Evolutionary conservation across 2,888 invertebrate genomes (phyloP).

Genomic region (Holacanthella duospinosa): DNA sequence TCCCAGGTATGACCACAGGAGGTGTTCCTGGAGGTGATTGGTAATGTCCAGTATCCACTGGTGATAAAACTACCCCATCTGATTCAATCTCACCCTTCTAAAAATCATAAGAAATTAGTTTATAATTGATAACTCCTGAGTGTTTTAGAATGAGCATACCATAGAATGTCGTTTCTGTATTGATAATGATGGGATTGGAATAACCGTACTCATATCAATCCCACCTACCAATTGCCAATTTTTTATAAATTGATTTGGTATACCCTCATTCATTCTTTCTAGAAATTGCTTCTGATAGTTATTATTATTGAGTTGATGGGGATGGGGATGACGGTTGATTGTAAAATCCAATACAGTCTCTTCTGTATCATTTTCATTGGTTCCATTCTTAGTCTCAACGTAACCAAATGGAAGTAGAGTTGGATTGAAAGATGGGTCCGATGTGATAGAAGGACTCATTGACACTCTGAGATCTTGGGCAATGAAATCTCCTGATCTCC

Average conservation of each 20-base stretch:
- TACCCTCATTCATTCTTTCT: background rate
- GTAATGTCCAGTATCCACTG: constrained; percentile 10
- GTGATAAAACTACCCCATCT: constrained; percentile 12
- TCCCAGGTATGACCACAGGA: no score
- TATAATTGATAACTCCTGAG: no score
- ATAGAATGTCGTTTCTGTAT: constrained; percentile 7
- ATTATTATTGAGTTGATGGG: background rate
- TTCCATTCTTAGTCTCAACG: no score
- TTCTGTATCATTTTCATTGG: background rate
- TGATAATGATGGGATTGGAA: no score
- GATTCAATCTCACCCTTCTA: constrained; percentile 14
- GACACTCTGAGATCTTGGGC: constrained; percentile 48
- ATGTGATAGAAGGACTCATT: constrained; percentile 5
- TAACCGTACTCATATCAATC: no score
- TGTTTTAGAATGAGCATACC: no score
- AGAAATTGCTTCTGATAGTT: background rate
- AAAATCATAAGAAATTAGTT: no score
- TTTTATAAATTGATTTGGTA: constrained; percentile 7
- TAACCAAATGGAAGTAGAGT: no score
- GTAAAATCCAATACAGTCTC: background rate
- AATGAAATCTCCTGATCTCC: constrained; percentile 63
- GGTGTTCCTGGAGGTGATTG: constrained; percentile 11
- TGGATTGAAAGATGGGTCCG: background rate
- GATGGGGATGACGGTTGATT: constrained; percentile 10
- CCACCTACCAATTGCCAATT: background rate